phyloP scores from a whole-genome alignment of 2,113 vertebrate genomes.

The Argyrosomus japonicus region DNA sequence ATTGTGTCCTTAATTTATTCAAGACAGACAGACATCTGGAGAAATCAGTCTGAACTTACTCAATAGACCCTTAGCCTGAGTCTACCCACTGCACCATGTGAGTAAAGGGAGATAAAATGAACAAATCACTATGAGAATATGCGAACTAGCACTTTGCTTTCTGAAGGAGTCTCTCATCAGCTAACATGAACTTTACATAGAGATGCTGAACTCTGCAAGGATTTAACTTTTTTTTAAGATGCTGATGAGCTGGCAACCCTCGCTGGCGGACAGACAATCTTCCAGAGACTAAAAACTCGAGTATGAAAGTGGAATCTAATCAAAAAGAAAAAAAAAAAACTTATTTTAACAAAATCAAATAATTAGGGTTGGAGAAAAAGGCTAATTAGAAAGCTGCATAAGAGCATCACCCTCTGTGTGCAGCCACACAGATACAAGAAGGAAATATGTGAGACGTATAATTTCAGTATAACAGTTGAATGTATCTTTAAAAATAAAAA shows the following conservation, averaged over 20 bases:
- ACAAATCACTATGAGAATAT: slow-evolving; percentile 53
- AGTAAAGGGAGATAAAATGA: slow-evolving; percentile 40
- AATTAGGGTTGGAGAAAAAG: slow-evolving; percentile 31
- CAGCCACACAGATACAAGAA: neutral
- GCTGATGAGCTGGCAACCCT: slow-evolving; percentile 51
- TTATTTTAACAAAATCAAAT: slow-evolving; percentile 26
- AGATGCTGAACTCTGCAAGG: slow-evolving; percentile 45
- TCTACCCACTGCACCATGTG: slow-evolving; percentile 28
- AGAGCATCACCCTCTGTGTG: slow-evolving; percentile 7
- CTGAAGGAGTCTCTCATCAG: slow-evolving; percentile 52
- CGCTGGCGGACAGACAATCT: slow-evolving; percentile 23
- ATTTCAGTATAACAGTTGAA: neutral
- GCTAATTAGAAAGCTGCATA: slow-evolving; percentile 40
- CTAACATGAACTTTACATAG: slow-evolving; percentile 39
- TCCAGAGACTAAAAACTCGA: slow-evolving; percentile 34
- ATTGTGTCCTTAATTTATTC: slow-evolving; percentile 54
- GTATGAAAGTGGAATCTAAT: slow-evolving; percentile 36
- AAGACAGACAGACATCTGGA: slow-evolving; percentile 56
- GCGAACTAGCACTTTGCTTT: slow-evolving; percentile 53
- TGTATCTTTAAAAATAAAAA: neutral
- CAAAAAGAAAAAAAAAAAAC: slow-evolving; percentile 19
- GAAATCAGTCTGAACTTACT: slow-evolving; percentile 53
- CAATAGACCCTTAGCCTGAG: slow-evolving; percentile 44
- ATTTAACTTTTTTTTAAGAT: slow-evolving; percentile 42
- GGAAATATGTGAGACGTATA: neutral